Percentiles rank a stretch among this genome's conserved stretches.
phyloP scores from a whole-genome alignment of 2,113 vertebrate genomes.

The Sturnira hondurensis region DNA sequence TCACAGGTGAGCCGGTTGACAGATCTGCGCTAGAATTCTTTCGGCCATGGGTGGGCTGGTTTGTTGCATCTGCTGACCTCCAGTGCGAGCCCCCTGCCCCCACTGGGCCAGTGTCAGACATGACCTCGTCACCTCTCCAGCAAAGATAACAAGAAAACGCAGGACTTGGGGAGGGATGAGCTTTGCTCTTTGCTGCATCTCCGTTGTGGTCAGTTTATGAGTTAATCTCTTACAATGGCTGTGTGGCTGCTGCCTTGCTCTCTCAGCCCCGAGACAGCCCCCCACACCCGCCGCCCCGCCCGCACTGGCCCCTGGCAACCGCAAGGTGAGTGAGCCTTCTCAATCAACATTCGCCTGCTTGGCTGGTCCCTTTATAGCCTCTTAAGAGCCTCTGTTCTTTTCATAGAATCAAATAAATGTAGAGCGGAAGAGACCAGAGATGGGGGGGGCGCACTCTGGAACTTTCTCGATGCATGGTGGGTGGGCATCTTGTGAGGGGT shows the following conservation, averaged over 20 bases:
- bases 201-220: background rate
- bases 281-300: background rate
- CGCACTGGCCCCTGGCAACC: background rate
- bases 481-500: background rate
- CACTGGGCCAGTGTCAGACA: too few species aligned
- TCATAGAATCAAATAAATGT: background rate
- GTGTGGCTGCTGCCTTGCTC: background rate
- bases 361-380: background rate
- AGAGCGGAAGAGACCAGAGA: background rate
- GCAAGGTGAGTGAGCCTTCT: background rate
- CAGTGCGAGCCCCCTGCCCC: background rate
- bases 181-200: background rate
- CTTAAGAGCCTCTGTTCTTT: background rate
- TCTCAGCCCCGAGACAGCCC: background rate
- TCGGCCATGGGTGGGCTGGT: background rate
- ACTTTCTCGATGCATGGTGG: background rate
- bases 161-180: background rate
- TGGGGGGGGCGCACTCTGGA: too few species aligned
- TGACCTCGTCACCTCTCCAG: background rate
- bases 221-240: background rate
- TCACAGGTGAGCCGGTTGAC: background rate
- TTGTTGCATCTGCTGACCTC: background rate
- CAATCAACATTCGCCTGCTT: accelerated
- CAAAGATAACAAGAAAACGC: background rate
- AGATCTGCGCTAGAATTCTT: background rate